Base-by-base conservation (phyloP, 2,888 invertebrate genomes). In the Steinernema scapterisci region DNA sequence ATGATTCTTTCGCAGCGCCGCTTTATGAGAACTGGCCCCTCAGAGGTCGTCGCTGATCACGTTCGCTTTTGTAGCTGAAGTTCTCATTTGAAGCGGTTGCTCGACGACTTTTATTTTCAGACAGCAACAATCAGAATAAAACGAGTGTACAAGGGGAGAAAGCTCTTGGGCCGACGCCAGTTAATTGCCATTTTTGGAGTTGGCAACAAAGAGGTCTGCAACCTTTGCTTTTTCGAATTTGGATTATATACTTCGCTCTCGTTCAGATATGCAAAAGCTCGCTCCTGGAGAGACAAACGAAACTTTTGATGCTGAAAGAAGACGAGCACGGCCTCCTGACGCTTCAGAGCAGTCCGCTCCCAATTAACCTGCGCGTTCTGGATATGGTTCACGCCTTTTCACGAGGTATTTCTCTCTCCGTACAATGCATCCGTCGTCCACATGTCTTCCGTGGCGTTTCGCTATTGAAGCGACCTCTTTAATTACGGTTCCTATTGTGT, bases 371-470 rank as follows among this genome's bases (percentile, higher is more conserved):
- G 19, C 73, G 77, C 13, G 72, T 80, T n/a, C 76, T 81, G 16
- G 81, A 81, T 73, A 63, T 74, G 9, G 52, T 81, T n/a, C 79
- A 79, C 63, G 76, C 81, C 6, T 75, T 81, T 21, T 76, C 78
- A 7, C 72, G 44, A 23, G 77, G 79, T 75, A 51, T 43, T 72
- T 70, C 13, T 38, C 25, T 52, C 56, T 1, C 52, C 21, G 52
- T 9, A 48, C 48, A 52, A 52, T 52, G 11, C 5, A 5, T 21
- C 3, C 48, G n/a, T 63, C 63, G 27, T 38, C 31, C 63, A 63
- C 25, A 27, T 63, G 63, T 63, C 7, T 63, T 27, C n/a, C n/a
- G 23, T 2, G 27, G 16, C 23, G n/a, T 13, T 54, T 63, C 38
- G 31, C 63, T 63, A 27, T 63, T 63, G 63, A 31, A 27, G 63